Evolutionary conservation across 2,888 invertebrate species (phyloP).

Genomic region (Strigamia transsilvanica): DNA sequence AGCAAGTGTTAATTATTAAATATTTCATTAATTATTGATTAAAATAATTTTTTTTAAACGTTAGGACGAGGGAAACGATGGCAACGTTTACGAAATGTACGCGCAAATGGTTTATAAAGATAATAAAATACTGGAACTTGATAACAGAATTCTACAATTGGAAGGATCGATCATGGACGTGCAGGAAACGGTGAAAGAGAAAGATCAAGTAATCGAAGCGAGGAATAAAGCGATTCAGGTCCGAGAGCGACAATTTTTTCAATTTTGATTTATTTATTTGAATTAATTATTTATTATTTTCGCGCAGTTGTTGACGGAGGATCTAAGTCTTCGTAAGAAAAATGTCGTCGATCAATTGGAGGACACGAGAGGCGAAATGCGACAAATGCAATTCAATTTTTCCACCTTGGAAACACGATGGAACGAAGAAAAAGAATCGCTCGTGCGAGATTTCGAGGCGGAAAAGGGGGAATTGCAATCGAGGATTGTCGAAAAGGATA

Average conservation of each 20-base stretch:
- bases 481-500: conserved; percentile 66
- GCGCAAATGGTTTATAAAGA: conserved; percentile 71
- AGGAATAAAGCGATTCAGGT: conserved; percentile 75
- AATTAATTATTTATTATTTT: conserved; percentile 39
- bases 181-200: conserved; percentile 82
- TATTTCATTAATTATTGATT: not conserved
- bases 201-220: conserved; percentile 83
- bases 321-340: conserved; percentile 69
- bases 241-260: not conserved
- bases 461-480: conserved; percentile 61
- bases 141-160: conserved; percentile 75
- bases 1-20: not conserved
- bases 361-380: conserved; percentile 82
- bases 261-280: not conserved
- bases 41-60: not conserved
- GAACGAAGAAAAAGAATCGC: conserved; percentile 72
- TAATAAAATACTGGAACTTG: conserved; percentile 72
- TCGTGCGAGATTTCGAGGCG: conserved; percentile 69
- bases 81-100: conserved; percentile 64
- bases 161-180: conserved; percentile 80
- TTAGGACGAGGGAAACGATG: conserved; percentile 54
- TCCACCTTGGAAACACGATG: conserved; percentile 62
- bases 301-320: conserved; percentile 76
- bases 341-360: conserved; percentile 76
- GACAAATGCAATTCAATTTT: conserved; percentile 81